A percentile compares a stretch with the other conserved stretches of the same genome.
phyloP scores from a whole-genome alignment of 1,140 invertebrate genomes.

The Asbolus verrucosus region DNA sequence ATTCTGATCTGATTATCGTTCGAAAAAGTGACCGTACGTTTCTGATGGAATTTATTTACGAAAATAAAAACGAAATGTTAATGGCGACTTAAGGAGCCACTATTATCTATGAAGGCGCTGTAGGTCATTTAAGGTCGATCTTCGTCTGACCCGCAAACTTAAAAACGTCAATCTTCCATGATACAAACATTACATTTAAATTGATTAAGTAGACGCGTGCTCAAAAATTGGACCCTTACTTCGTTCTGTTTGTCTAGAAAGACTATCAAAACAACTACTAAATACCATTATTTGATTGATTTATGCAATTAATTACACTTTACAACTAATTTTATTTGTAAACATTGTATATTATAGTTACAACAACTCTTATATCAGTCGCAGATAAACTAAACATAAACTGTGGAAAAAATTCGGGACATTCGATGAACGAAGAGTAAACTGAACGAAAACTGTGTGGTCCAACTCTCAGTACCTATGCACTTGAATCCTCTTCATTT shows the following conservation, averaged over 20 bases:
- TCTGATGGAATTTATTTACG: constrained; percentile 18
- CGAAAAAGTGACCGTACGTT: constrained; percentile 3
- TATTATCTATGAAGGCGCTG: constrained; percentile 44
- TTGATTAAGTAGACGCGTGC: constrained; percentile 40
- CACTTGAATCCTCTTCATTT: no score
- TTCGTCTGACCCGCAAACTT: constrained; percentile 44
- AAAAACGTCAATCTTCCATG: constrained; percentile 45
- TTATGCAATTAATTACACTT: constrained; percentile 9
- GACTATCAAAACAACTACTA: not conserved
- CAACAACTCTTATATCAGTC: no score
- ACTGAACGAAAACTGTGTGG: no score
- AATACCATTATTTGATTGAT: constrained; percentile 4
- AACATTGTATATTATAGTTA: no score
- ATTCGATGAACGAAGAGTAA: no score
- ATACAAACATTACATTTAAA: constrained; percentile 42
- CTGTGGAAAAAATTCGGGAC: no score
- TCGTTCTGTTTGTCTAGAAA: constrained; percentile 1
- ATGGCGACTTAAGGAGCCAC: constrained; percentile 40
- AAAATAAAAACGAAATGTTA: constrained; percentile 45
- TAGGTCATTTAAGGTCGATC: constrained; percentile 45
- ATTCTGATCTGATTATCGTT: not conserved
- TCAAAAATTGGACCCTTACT: constrained; percentile 21
- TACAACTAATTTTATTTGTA: not conserved
- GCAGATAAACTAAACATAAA: no score
- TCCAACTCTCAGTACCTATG: no score